Base-by-base conservation (phyloP, 2,797 vertebrate genomes). In the Rhinella marina region DNA sequence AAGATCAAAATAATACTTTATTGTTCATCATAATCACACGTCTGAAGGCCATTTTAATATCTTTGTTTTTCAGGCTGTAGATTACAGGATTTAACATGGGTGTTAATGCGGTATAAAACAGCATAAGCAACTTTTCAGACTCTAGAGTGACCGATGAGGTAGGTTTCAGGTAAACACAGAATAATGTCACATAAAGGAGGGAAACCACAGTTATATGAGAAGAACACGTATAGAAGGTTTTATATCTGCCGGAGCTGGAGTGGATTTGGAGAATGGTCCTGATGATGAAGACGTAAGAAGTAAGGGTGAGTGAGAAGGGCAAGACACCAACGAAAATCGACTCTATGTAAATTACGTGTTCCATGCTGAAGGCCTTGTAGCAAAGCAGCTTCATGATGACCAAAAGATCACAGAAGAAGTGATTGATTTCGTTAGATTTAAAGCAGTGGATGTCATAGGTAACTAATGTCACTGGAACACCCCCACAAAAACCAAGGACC, bases 141-240 rank as follows among this genome's bases (percentile, higher is more conserved):
- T 88, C 87, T 25, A 86, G 27, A n/a, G 57, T 82, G 23, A 76
- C 21, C 7, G 68, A 52, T 14, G 84, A 56, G 16, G 79, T 70
- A 0, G 88, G 88, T 50, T 79, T 78, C 79, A 85, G 16, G 50
- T 88, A 88, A 16, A 76, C 4, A 50, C 78, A 85, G 19, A 88
- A 66, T 12, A 88, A 6, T 1, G 87, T 68, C 23, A 59, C 23
- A 41, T 88, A 88, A 19, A 89, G 88, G 32, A 89, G 72, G 12
- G 23, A 77, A 25, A 86, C 79, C 3, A 82, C 88, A 5, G 72
- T 52, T 23, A 89, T 64, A 81, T 89, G 88, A 19, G 88, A 89
- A 62, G 88, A 89, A 86, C 88, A 89, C 13, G 84, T 89, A 59
- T 89, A 89, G 80, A 89, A 89, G 17, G 84, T 64, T 82, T 89